Base-by-base conservation (phyloP, 2,797 vertebrate species). In the Amblyraja radiata region DNA sequence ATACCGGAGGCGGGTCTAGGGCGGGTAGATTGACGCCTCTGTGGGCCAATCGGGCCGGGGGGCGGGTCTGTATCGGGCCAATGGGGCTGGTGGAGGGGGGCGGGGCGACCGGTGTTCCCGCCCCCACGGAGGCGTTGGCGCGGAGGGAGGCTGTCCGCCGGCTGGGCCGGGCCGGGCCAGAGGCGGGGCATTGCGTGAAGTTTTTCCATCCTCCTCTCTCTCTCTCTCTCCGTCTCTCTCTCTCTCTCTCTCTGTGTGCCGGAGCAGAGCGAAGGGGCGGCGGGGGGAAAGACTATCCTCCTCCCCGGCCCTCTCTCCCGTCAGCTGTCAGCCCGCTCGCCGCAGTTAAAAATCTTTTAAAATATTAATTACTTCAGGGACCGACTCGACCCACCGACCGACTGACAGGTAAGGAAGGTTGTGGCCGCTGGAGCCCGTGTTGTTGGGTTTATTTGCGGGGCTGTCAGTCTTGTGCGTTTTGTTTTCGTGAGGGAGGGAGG, bases 181-280 rank as follows among this genome's bases (percentile, higher is more conserved):
- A 95, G 95, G 73, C 73, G 94, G 94, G 94, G 95, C 94, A 0
- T 76, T 76, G 73, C 73, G 73, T 13, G 76, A 93, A 93, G 93
- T 93, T 93, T 93, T 93, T 94, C n/a, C 78, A 80, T 84, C 94
- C 94, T 94, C 94, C 80, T 21, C 93, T 95, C 94, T 94, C 94
- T 94, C 94, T 93, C 71, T 93, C 94, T 94, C 94, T 94, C 95
- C 94, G 94, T n/a, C n/a, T n/a, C n/a, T n/a, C 94, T 95, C n/a
- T n/a, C n/a, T n/a, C n/a, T n/a, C n/a, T n/a, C n/a, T n/a, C 95
- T n/a, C n/a, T n/a, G n/a, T n/a, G n/a, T 84, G 94, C 94, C 93
- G 93, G 95, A 96, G 96, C 96, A 96, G 96, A 95, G 95, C 95
- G 94, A 95, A 95, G 95, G 95, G 96, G 96, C 93, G 95, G 95